Evolutionary conservation across 2,113 vertebrate species (phyloP).

Genomic region (Brachypteracias leptosomus): DNA sequence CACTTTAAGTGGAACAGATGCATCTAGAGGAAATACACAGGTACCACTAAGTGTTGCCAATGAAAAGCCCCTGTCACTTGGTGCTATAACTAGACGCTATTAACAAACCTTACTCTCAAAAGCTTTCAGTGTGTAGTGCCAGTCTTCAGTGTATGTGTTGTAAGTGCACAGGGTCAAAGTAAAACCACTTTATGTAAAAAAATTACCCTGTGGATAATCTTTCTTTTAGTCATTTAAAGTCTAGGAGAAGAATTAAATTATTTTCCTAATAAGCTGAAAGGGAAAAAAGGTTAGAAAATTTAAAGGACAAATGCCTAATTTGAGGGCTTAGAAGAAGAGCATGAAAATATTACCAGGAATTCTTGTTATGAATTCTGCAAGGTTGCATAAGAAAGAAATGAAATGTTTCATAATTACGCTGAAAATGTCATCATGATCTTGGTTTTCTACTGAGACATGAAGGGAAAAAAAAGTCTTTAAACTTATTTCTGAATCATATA

Average conservation of each 20-base stretch:
- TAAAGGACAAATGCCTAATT: neutral
- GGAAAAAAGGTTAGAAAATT: neutral
- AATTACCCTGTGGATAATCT: neutral
- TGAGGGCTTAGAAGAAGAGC: neutral
- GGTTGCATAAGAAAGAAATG: neutral
- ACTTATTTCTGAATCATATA: neutral
- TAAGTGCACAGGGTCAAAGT: neutral
- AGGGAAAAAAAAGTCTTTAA: neutral
- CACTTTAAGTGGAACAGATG: neutral
- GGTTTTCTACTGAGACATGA: neutral
- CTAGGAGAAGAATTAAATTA: neutral
- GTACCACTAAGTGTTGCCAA: neutral
- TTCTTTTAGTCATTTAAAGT: neutral
- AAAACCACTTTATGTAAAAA: neutral
- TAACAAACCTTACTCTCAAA: neutral
- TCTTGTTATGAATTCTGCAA: neutral
- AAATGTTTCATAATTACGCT: neutral
- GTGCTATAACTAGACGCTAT: neutral
- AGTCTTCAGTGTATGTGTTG: neutral
- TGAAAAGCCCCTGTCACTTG: neutral
- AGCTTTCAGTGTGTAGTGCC: neutral
- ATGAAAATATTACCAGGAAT: neutral
- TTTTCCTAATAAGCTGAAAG: neutral
- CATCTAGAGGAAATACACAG: neutral
- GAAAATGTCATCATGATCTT: neutral